phyloP scores from a whole-genome alignment of 2,888 invertebrate species.

The Tryphoninae sp. region DNA sequence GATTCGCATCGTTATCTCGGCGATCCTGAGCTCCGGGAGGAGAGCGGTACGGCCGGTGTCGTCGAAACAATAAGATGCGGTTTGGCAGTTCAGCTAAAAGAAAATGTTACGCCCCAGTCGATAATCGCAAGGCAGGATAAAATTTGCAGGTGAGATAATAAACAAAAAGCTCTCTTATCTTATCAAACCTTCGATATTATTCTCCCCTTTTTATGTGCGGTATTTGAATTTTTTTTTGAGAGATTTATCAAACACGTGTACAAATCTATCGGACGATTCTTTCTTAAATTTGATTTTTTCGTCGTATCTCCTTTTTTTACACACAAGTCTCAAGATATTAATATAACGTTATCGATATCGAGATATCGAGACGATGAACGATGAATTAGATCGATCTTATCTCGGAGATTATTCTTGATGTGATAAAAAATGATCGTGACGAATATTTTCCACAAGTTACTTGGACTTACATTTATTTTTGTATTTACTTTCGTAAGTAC shows the following conservation, averaged over 20 bases:
- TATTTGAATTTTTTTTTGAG: no score
- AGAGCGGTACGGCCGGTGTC: slow-evolving; percentile 89
- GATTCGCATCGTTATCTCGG: slow-evolving; percentile 80
- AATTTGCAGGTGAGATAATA: slow-evolving; percentile 86
- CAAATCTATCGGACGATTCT: slow-evolving; percentile 49
- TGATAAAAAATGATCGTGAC: background rate
- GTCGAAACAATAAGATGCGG: slow-evolving; percentile 93
- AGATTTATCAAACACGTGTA: background rate
- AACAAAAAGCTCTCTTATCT: no score
- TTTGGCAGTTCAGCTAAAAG: slow-evolving; percentile 92
- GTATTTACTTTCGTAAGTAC: no score
- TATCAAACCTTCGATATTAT: no score
- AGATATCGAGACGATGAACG: background rate
- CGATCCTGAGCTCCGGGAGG: slow-evolving; percentile 86
- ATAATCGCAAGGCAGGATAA: slow-evolving; percentile 89
- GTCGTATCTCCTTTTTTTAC: slow-evolving; percentile 1
- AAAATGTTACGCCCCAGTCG: slow-evolving; percentile 88
- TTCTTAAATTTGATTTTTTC: background rate
- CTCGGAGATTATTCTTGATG: background rate
- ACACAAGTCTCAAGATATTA: background rate
- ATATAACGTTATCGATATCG: background rate
- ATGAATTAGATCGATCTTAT: slow-evolving; percentile 24
- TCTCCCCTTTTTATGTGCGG: background rate
- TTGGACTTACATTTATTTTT: no score
- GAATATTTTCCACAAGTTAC: background rate